A percentile compares a stretch with the other conserved stretches of the same genome.
These are phyloP conservation scores for Pemphredon lugubris DNA, from an alignment of 2,888 invertebrate species.

Conservation along the genomic window DNA sequence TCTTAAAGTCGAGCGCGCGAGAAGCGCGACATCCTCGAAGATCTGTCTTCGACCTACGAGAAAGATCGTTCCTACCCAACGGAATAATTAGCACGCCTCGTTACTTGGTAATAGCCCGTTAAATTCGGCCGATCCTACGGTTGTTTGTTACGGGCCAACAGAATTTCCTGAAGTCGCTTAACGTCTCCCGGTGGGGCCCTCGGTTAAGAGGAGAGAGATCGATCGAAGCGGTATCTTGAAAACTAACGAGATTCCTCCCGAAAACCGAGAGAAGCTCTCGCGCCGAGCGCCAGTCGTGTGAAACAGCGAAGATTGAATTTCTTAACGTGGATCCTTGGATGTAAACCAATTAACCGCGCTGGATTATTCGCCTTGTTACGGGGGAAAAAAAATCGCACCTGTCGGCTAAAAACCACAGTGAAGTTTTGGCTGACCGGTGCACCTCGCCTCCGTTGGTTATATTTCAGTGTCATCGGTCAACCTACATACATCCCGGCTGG, in stretches of 20 bases:
- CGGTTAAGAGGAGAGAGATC: slow-evolving; percentile 30
- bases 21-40: neutral
- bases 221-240: slow-evolving; percentile 37
- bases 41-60: too few species aligned
- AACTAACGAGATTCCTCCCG: slow-evolving; percentile 25
- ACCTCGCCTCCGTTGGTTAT: slow-evolving; percentile 28
- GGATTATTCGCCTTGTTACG: neutral
- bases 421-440: slow-evolving; percentile 2
- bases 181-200: slow-evolving; percentile 22
- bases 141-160: slow-evolving; percentile 30
- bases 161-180: slow-evolving; percentile 33
- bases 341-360: neutral
- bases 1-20: neutral
- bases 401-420: neutral
- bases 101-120: slow-evolving; percentile 18
- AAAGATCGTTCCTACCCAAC: too few species aligned
- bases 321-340: neutral
- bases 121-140: slow-evolving; percentile 37
- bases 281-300: neutral
- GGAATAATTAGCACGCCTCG: slow-evolving; percentile 42
- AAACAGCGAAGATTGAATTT: neutral
- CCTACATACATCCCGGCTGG: slow-evolving; percentile 39
- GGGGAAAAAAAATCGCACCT: neutral
- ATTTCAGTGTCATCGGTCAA: slow-evolving; percentile 44
- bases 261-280: slow-evolving; percentile 1